Percentiles rank a stretch among this genome's conserved stretches.
Conservation (phyloP, 1,140 invertebrate genomes). For the Ostrea denselamellosa region DNA sequence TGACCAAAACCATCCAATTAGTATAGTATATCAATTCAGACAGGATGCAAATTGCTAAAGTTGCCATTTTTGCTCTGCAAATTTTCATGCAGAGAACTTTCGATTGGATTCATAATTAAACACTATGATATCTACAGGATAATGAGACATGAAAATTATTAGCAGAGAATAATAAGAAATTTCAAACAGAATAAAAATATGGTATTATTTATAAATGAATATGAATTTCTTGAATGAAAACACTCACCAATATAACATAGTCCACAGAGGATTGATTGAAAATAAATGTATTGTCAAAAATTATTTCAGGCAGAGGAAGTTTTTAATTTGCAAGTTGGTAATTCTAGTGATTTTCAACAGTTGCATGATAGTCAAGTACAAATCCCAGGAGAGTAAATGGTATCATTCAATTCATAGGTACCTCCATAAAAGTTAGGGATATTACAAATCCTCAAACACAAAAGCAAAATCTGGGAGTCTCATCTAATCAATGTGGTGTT, state of each 20-base stretch:
- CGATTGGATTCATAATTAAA: background rate
- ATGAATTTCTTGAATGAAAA: background rate
- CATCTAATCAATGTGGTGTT: background rate
- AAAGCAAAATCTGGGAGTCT: background rate
- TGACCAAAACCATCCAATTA: too few relatives aligned
- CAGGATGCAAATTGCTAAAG: background rate
- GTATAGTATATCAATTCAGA: too few relatives aligned
- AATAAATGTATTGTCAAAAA: background rate
- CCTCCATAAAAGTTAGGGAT: too few relatives aligned
- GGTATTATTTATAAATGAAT: background rate
- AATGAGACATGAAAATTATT: background rate
- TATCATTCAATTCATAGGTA: too few relatives aligned
- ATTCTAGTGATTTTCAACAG: background rate
- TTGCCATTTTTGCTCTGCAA: background rate
- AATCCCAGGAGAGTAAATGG: background rate
- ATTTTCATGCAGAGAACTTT: background rate
- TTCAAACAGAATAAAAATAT: background rate
- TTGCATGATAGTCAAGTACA: background rate
- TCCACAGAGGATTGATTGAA: constrained; percentile 27
- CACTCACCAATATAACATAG: constrained; percentile 3
- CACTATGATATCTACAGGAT: background rate
- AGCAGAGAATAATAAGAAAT: background rate
- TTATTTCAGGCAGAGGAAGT: background rate
- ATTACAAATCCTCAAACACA: too few relatives aligned
- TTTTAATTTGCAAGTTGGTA: background rate